phyloP scores from a whole-genome alignment of 2,113 vertebrate species.

The Thalassarche chlororhynchos region DNA sequence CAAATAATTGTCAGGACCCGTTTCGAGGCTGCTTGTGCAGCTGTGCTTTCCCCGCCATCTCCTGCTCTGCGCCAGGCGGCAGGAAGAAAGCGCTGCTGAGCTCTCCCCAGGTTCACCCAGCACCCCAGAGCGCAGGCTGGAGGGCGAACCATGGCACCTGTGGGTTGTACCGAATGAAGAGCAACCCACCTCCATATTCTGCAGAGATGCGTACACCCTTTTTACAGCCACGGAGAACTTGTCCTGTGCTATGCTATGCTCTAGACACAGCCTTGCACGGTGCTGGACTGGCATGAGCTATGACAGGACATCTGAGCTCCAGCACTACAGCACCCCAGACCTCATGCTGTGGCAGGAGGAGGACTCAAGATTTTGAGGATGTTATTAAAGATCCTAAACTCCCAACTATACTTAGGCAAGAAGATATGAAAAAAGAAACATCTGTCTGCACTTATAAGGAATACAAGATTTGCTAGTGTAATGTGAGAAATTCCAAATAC shows the following conservation, averaged over 20 bases:
- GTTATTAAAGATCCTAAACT: background rate
- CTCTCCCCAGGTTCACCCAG: background rate
- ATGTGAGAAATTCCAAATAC: background rate
- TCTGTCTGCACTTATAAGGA: background rate
- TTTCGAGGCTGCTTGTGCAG: background rate
- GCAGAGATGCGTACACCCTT: background rate
- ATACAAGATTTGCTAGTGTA: background rate
- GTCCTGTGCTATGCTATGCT: background rate
- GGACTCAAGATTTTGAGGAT: background rate
- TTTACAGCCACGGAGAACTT: background rate
- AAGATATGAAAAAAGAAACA: background rate
- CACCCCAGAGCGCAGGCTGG: background rate
- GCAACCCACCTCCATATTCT: background rate
- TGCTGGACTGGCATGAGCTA: background rate
- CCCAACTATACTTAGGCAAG: background rate
- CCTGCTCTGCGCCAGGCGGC: rapidly evolving
- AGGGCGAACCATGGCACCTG: rapidly evolving
- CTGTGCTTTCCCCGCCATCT: background rate
- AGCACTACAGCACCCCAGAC: background rate
- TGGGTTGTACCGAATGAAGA: background rate
- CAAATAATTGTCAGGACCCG: rapidly evolving
- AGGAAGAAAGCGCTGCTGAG: rapidly evolving
- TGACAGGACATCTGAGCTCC: background rate
- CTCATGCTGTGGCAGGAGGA: background rate
- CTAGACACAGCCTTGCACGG: background rate